These are phyloP conservation scores for Ctenoplectra terminalis DNA, from an alignment of 1,140 invertebrate genomes.

Conservation along the genomic window DNA sequence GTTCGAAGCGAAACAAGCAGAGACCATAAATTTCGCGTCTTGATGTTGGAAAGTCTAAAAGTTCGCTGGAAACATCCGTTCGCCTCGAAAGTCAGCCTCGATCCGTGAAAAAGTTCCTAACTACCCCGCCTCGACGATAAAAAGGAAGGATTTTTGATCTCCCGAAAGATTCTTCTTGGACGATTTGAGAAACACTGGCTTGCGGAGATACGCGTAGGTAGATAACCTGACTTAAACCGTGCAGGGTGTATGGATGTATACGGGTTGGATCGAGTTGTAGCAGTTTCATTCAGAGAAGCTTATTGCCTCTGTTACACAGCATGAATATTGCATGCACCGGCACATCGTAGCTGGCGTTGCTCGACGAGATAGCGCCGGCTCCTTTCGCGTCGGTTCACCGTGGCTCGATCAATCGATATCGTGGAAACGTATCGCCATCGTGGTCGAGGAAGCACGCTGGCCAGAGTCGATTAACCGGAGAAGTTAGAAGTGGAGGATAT, in stretches of 20 bases:
- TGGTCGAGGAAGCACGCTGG: neutral
- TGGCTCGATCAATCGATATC: neutral
- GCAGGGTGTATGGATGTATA: neutral
- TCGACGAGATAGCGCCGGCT: neutral
- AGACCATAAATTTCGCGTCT: neutral
- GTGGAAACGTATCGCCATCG: neutral
- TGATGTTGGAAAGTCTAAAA: neutral
- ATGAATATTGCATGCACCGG: slow-evolving; percentile 47
- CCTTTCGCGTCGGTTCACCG: slow-evolving; percentile 26
- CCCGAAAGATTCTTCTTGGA: neutral
- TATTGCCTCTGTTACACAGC: slow-evolving; percentile 45
- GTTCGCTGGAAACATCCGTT: neutral
- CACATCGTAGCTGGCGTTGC: neutral
- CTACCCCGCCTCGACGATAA: neutral
- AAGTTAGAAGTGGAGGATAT: neutral
- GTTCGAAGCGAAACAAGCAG: neutral
- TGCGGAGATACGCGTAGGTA: neutral
- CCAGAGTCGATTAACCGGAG: neutral
- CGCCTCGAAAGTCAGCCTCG: neutral
- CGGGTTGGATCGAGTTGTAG: neutral
- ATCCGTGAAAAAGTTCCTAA: neutral
- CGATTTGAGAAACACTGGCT: neutral
- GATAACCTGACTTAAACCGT: slow-evolving; percentile 6
- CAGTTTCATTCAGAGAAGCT: slow-evolving; percentile 41
- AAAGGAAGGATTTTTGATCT: neutral